These are phyloP conservation scores for Drosophila phalerata DNA, from an alignment of 2,888 invertebrate species.

Conservation along the genomic window DNA sequence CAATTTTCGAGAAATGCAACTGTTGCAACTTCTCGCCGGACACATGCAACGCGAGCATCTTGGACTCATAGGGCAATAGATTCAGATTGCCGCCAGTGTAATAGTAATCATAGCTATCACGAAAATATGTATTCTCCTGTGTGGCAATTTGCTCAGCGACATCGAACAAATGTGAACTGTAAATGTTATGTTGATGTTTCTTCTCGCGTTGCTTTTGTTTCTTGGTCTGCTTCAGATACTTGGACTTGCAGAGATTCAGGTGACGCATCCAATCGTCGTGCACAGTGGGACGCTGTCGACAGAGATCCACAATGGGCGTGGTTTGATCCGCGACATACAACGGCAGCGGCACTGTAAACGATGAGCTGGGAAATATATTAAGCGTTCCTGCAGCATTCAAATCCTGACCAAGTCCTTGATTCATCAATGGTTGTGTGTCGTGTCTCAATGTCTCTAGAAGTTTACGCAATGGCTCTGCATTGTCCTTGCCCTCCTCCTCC, in stretches of 20 bases:
- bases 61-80: slow-evolving; percentile 30
- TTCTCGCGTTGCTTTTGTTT: slow-evolving; percentile 44
- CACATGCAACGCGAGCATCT: slow-evolving; percentile 69
- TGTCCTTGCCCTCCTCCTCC: background rate
- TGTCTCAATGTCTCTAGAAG: slow-evolving; percentile 47
- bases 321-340: slow-evolving; percentile 44
- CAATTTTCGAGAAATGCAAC: slow-evolving; percentile 48
- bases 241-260: background rate
- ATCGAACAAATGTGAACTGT: slow-evolving; percentile 45
- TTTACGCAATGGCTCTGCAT: background rate
- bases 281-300: slow-evolving; percentile 32
- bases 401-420: slow-evolving; percentile 5
- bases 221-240: slow-evolving; percentile 8
- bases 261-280: slow-evolving; percentile 44
- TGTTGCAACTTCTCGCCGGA: slow-evolving; percentile 62
- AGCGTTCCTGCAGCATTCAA: background rate
- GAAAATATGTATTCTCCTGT: slow-evolving; percentile 73
- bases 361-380: slow-evolving; percentile 49
- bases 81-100: slow-evolving; percentile 83
- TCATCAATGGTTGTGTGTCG: slow-evolving; percentile 27
- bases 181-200: slow-evolving; percentile 27
- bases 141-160: slow-evolving; percentile 61
- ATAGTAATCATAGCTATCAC: slow-evolving; percentile 83
- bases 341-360: slow-evolving; percentile 47
- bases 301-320: slow-evolving; percentile 57